phyloP scores from a whole-genome alignment of 2,113 vertebrate species.

The Tychaedon coryphoeus region DNA sequence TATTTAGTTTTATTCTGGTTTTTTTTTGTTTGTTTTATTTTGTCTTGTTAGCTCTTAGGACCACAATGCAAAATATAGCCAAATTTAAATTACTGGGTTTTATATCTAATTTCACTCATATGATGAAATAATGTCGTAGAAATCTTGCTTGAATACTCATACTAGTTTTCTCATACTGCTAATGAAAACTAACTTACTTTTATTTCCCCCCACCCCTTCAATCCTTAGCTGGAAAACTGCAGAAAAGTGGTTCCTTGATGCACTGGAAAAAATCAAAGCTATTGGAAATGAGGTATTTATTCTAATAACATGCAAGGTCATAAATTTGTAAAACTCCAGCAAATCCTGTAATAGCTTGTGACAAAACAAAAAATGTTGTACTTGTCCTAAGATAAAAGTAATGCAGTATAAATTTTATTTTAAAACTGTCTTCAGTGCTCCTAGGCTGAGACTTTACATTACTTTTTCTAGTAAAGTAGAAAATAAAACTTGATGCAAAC shows the following conservation, averaged over 20 bases:
- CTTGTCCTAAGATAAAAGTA: neutral
- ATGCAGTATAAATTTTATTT: neutral
- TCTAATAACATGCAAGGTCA: neutral
- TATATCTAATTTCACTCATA: neutral
- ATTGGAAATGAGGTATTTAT: conserved; percentile 93
- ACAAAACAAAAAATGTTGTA: neutral
- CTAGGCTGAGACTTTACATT: neutral
- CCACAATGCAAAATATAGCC: neutral
- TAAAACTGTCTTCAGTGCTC: neutral
- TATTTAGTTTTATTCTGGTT: neutral
- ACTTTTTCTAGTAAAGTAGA: neutral
- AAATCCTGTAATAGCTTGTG: neutral
- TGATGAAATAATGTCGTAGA: neutral
- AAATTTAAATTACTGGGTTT: neutral
- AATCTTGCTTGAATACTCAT: neutral
- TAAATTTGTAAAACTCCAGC: neutral
- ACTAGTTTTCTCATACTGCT: neutral
- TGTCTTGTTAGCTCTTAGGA: neutral
- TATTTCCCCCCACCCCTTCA: neutral
- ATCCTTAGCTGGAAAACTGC: conserved; percentile 92
- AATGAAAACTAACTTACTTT: neutral
- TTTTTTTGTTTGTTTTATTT: neutral
- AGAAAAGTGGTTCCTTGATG: conserved; percentile 95
- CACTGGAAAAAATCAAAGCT: conserved; percentile 98
- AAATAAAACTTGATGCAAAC: too few relatives aligned